Base-by-base conservation (phyloP, 2,888 invertebrate genomes). In the Ochropleura leucogaster region DNA sequence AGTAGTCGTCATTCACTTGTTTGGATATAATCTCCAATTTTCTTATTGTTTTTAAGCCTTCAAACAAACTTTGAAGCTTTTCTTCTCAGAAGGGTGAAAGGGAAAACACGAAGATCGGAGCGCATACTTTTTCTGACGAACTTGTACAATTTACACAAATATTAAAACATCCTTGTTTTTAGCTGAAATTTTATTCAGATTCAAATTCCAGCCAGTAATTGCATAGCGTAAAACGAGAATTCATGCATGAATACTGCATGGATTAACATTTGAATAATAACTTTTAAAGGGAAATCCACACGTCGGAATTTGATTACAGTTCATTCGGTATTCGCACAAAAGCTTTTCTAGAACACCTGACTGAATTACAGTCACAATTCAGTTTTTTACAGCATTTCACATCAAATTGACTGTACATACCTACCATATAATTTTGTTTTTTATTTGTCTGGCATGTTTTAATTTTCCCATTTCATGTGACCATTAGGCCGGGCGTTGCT, bases 401-500 rank as follows among this genome's bases (percentile, higher is more conserved):
- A 72, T 47, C 42, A 47, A 63, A 80, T 72, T 30, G 16, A 40
- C 10, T n/a, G 47, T 20, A 49, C 40, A 18, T 69, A 77, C 49
- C 9, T 55, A 49, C 20, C 40, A 67, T 40, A 42, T 18, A 53
- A 62, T 75, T 77, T 80, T 49, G 7, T 68, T 65, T 68, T 63
- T 30, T 60, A 47, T 80, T 71, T 47, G 1, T 67, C 72, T 67
- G 44, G 85, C 85, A 82, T 68, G 67, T 85, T 83, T 84, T 78
- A 80, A 87, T 74, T 87, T 88, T 80, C 60, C 47, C 82, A 82
- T 82, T 78, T 80, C 71, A 75, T 80, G 70, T 81, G 60, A 78
- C 69, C 79, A 83, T 67, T 92, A 95, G 93, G 85, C 89, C 91
- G 76, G 90, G 92, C 87, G 95, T 95, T 87, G 92, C 96, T 62